These are phyloP conservation scores for Thymelicus acteon DNA, from an alignment of 2,888 invertebrate species.

Conservation along the genomic window DNA sequence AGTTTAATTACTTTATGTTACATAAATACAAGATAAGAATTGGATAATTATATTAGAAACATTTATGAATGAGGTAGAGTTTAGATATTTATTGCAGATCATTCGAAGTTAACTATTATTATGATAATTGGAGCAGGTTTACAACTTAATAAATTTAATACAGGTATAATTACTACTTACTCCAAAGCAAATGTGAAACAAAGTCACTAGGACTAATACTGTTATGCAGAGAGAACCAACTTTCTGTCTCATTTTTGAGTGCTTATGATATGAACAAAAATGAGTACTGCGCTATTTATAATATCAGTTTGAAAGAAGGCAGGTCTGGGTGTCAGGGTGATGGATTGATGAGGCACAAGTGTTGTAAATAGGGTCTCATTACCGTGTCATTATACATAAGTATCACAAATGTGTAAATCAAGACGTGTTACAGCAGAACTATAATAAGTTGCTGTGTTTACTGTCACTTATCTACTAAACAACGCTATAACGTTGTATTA, in stretches of 20 bases:
- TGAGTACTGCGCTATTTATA: constrained; percentile 21
- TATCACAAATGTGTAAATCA: too few relatives aligned
- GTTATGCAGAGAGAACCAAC: background rate
- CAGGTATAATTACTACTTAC: constrained; percentile 18
- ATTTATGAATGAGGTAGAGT: too few relatives aligned
- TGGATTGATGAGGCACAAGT: constrained; percentile 56
- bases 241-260: constrained; percentile 11
- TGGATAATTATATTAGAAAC: too few relatives aligned
- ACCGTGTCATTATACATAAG: constrained; percentile 49
- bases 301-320: background rate
- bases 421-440: too few relatives aligned
- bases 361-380: constrained; percentile 47
- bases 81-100: too few relatives aligned
- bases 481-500: background rate
- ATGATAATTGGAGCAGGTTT: too few relatives aligned
- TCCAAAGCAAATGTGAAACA: constrained; percentile 15
- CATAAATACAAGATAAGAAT: too few relatives aligned
- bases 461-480: background rate
- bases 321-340: constrained; percentile 44
- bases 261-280: background rate
- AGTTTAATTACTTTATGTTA: too few relatives aligned
- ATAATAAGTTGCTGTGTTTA: too few relatives aligned
- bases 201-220: background rate
- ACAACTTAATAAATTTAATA: background rate
- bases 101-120: too few relatives aligned